These are phyloP conservation scores for Trichopria drosophilae DNA, from an alignment of 2,888 invertebrate genomes.

Conservation along the genomic window DNA sequence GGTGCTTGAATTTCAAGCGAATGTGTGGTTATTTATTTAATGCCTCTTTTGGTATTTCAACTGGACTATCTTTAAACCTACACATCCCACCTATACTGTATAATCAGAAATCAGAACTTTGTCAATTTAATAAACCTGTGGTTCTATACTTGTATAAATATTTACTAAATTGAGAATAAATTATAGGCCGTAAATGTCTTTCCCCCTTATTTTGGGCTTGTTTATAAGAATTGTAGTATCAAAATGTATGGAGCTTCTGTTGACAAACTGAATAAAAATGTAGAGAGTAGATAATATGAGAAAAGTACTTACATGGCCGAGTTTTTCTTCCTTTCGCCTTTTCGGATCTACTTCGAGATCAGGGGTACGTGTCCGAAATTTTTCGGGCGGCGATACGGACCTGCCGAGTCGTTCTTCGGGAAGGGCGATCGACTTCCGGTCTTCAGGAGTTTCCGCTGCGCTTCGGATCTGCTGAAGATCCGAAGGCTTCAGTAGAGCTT, in stretches of 20 bases:
- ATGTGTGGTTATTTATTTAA: no score
- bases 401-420: conserved; percentile 63
- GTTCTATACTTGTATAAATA: no score
- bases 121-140: no score
- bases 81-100: no score
- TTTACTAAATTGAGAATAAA: no score
- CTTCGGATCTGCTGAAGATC: conserved; percentile 58
- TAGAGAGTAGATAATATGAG: no score
- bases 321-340: conserved; percentile 82
- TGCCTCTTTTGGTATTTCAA: no score
- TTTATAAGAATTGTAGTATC: not conserved
- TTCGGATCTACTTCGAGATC: conserved; percentile 76
- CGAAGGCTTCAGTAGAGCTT: conserved; percentile 56
- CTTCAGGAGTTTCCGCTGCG: conserved; percentile 60
- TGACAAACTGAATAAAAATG: no score
- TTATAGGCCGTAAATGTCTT: not conserved
- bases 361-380: conserved; percentile 78
- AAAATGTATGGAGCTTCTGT: no score
- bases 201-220: not conserved
- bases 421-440: conserved; percentile 64
- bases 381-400: conserved; percentile 82
- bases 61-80: no score
- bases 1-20: no score
- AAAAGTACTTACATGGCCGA: conserved; percentile 75
- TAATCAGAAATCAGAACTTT: no score